A percentile compares a stretch with the other conserved stretches of the same genome.
Conservation (phyloP, 2,888 invertebrate species). For the Odontomyia ornata region DNA sequence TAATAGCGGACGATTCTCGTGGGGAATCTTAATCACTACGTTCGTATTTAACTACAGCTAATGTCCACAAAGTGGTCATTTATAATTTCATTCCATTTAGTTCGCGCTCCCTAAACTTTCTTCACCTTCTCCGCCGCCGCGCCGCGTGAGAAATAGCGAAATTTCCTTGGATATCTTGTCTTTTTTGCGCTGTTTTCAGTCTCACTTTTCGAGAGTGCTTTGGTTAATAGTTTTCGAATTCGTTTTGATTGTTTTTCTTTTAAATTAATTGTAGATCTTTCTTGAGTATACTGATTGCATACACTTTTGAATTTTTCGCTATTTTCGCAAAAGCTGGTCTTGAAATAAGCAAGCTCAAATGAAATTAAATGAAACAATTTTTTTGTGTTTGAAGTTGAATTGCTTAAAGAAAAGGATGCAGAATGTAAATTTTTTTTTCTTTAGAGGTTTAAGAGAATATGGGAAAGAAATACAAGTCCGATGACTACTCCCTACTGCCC, state of each 20-base stretch:
- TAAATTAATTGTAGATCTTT: constrained; percentile 27
- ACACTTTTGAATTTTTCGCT: neutral
- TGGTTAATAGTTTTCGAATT: constrained; percentile 37
- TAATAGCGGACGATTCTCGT: neutral
- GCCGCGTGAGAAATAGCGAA: neutral
- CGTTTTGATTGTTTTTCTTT: constrained; percentile 37
- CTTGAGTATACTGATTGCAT: neutral
- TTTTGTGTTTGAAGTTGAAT: too few species aligned
- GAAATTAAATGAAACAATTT: too few species aligned
- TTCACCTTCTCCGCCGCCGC: too few species aligned
- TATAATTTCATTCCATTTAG: neutral
- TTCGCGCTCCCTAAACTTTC: neutral
- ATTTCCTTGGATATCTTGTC: neutral
- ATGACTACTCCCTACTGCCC: too few species aligned
- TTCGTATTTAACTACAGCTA: neutral
- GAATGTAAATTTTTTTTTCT: too few species aligned
- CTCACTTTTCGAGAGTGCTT: neutral
- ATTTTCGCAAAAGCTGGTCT: too few species aligned
- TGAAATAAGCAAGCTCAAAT: too few species aligned
- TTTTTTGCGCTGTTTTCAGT: neutral
- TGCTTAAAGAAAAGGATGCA: too few species aligned
- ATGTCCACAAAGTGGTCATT: constrained; percentile 10
- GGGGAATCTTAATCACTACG: neutral
- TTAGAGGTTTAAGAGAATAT: too few species aligned
- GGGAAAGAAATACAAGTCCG: too few species aligned